These are phyloP conservation scores for Galerucella nymphaeae DNA, from an alignment of 2,888 invertebrate genomes.

Conservation along the genomic window DNA sequence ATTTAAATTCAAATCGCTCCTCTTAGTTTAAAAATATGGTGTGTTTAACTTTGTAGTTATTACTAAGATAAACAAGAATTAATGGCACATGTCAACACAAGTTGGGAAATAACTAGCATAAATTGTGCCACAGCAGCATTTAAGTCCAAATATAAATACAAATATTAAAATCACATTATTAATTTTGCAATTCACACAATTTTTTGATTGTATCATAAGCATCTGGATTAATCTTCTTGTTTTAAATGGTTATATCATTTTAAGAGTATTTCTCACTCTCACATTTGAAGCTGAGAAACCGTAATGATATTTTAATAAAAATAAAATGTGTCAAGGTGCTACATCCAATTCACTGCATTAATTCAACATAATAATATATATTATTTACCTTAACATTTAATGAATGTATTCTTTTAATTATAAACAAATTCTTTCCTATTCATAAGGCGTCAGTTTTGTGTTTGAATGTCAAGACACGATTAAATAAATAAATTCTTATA, in stretches of 20 bases:
- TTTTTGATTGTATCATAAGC: neutral
- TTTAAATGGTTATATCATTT: slow-evolving; percentile 17
- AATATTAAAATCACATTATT: slow-evolving; percentile 2
- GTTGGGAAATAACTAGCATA: too few species aligned
- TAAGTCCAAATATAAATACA: too few species aligned
- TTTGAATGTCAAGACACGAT: neutral
- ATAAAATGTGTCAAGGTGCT: slow-evolving; percentile 27
- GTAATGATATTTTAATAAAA: slow-evolving; percentile 7
- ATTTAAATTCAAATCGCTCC: too few species aligned
- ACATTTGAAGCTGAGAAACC: slow-evolving; percentile 15
- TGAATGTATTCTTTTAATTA: neutral
- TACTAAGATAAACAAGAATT: too few species aligned
- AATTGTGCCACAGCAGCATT: too few species aligned
- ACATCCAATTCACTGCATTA: neutral
- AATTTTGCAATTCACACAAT: neutral
- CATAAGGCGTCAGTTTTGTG: neutral
- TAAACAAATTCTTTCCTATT: neutral
- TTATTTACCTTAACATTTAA: slow-evolving; percentile 27
- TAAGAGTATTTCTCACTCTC: slow-evolving; percentile 20
- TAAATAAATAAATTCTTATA: too few species aligned
- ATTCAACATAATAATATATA: neutral
- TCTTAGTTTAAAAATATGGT: too few species aligned
- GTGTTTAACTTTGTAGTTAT: too few species aligned
- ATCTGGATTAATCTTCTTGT: neutral
- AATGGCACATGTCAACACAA: too few species aligned